Base-by-base conservation (phyloP, 2,113 vertebrate species). In the Eleginops maclovinus region DNA sequence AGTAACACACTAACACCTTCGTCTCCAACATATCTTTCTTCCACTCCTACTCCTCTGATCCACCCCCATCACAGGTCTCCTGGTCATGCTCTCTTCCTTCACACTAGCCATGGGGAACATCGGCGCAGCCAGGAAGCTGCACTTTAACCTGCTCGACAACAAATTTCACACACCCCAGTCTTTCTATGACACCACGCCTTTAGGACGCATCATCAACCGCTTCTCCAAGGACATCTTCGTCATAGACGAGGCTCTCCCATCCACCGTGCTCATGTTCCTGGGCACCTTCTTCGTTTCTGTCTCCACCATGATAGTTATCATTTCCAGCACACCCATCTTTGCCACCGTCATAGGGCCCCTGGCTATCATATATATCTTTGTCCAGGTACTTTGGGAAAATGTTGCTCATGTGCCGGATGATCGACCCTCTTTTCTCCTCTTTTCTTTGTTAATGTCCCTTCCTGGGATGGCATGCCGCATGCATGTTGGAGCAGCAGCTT, bases 191-290 rank as follows among this genome's bases (percentile, higher is more conserved):
- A 99, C 97, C 43, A 99, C 98, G 0, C 98, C 98, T 0, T 95
- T 94, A 0, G 98, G 98, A 49, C 96, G 97, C 1, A 89, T 99
- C 93, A 96, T 99, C 94, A 99, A 99, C 92, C 96, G 97, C 85
- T 99, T 99, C 85, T 98, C 98, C 58, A 99, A 98, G 94, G 98
- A 99, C 91, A 94, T 99, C 84, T 96, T 95, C 0, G 47, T 98
- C 85, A 96, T 99, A 0, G 98, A 99, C 0, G 97, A 98, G 80
- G 92, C 95, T 3, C 95, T 99, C 51, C 95, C 96, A 0, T 88
- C 94, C 0, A 96, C 95, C 17, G 92, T 98, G 88, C 88, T 97
- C 86, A 96, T 97, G 97, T 95, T 99, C 93, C 93, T 99, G 13
- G 90, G 87, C 3, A 96, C 95, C 0, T 91, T 97, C 85, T 98